A percentile compares a stretch with the other conserved stretches of the same genome.
Conservation (phyloP, 2,113 vertebrate species). For the Ammospiza nelsoni region DNA sequence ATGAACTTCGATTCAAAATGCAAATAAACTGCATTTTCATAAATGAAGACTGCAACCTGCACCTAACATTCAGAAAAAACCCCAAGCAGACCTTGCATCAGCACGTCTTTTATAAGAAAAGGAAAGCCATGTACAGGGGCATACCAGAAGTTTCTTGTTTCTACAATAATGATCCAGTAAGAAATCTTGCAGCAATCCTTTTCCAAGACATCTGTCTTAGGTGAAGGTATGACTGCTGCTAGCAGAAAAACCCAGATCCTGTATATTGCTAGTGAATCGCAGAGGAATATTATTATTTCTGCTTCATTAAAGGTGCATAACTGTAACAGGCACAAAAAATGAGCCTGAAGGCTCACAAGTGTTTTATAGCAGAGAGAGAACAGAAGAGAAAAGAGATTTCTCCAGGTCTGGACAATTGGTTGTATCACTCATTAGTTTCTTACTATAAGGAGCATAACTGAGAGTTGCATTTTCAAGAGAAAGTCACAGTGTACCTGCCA, state of each 20-base stretch:
- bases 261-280: background rate
- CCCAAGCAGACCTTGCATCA: background rate
- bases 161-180: background rate
- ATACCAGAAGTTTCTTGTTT: background rate
- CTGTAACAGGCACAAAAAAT: background rate
- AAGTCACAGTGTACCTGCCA: background rate
- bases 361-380: background rate
- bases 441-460: background rate
- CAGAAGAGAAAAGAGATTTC: background rate
- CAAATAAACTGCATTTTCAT: background rate
- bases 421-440: background rate
- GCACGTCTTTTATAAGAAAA: background rate
- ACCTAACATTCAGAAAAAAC: background rate
- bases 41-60: background rate
- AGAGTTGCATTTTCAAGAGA: background rate
- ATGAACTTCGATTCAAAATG: background rate
- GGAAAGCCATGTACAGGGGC: rapidly evolving
- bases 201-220: background rate
- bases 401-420: background rate
- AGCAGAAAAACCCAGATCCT: background rate
- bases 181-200: background rate
- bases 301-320: background rate
- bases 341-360: background rate
- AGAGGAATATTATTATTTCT: background rate
- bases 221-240: background rate